Evolutionary conservation across 2,888 invertebrate species (phyloP).

Genomic region (Alviniconcha strummeri): DNA sequence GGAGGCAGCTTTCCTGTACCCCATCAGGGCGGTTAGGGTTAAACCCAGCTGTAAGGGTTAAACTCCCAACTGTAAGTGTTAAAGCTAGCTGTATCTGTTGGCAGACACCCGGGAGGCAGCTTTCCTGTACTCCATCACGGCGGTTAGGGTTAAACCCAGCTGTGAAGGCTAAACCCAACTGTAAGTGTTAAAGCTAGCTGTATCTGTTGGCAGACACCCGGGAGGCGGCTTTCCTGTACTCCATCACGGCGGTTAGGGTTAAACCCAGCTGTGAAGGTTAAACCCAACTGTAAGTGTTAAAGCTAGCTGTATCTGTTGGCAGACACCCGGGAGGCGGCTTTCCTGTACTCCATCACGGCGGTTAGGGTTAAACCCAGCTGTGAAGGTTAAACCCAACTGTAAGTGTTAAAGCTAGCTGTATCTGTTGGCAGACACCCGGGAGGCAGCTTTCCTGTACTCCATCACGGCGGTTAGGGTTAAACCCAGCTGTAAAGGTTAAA

Average conservation of each 20-base stretch:
- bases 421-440: too few species aligned
- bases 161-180: too few species aligned
- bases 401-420: too few species aligned
- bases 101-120: conserved; percentile 93
- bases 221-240: too few species aligned
- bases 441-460: too few species aligned
- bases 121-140: conserved; percentile 92
- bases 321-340: conserved; percentile 94
- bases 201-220: too few species aligned
- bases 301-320: conserved; percentile 55
- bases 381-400: too few species aligned
- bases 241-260: too few species aligned
- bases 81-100: conserved; percentile 33
- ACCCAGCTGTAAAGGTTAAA: too few species aligned
- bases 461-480: too few species aligned
- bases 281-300: background rate
- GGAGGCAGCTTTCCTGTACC: conserved; percentile 93
- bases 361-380: conserved; percentile 81
- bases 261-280: conserved; percentile 81
- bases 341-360: conserved; percentile 92
- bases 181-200: too few species aligned
- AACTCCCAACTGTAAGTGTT: conserved; percentile 60
- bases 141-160: too few species aligned
- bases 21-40: conserved; percentile 86
- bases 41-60: background rate